A percentile compares a stretch with the other conserved stretches of the same genome.
Evolutionary conservation across 2,113 vertebrate species (phyloP).

Genomic region (Anarhynchus alexandrinus): DNA sequence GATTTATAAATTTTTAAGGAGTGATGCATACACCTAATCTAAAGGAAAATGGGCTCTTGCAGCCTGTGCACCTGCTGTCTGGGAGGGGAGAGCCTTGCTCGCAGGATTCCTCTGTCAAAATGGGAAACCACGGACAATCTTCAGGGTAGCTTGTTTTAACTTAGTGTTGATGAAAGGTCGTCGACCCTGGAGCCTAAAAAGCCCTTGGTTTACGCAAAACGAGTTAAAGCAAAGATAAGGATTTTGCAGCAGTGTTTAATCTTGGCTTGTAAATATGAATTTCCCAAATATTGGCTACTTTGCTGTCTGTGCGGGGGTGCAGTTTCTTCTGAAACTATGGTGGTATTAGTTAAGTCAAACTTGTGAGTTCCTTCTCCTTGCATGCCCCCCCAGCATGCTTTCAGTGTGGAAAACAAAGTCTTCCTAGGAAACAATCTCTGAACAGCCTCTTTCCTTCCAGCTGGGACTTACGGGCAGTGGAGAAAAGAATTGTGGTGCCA

Average conservation of each 20-base stretch:
- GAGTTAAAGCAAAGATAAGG: not conserved
- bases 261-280: not conserved
- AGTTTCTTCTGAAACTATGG: not conserved
- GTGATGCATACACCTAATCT: constrained; percentile 31
- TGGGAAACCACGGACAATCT: not conserved
- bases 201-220: not conserved
- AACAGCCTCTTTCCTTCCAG: not conserved
- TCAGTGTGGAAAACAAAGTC: not conserved
- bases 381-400: not conserved
- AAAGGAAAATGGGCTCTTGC: constrained; percentile 43
- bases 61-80: constrained; percentile 37
- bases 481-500: not conserved
- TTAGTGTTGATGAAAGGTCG: not conserved
- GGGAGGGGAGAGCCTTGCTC: not conserved
- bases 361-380: not conserved
- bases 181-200: not conserved
- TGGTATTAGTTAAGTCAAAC: not conserved
- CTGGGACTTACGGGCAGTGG: not conserved
- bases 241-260: not conserved
- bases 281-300: not conserved
- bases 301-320: accelerated
- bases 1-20: constrained; percentile 60
- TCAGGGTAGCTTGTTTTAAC: not conserved
- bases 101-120: not conserved
- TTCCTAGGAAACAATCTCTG: not conserved